A percentile compares a stretch with the other conserved stretches of the same genome.
Conservation (phyloP, 1,140 invertebrate genomes). For the Achatina immaculata region DNA sequence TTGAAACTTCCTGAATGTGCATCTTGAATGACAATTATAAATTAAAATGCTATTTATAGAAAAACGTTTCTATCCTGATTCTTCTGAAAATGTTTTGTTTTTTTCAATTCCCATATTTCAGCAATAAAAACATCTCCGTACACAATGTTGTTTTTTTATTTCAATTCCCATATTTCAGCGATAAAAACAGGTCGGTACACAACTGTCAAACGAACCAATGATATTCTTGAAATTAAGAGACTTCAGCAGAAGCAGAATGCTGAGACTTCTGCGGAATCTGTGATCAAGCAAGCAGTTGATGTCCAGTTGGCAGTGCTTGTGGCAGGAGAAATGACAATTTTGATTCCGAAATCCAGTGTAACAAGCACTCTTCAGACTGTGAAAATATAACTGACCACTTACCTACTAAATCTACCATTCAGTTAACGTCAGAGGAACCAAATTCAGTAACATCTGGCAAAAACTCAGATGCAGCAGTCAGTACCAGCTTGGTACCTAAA, state of each 20-base stretch:
- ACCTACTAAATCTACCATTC: background rate
- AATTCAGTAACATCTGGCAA: background rate
- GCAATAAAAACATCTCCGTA: too few species aligned
- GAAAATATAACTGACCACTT: background rate
- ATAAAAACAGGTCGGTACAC: constrained; percentile 34
- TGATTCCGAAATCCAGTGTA: background rate
- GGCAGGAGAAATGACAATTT: background rate
- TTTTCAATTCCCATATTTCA: too few species aligned
- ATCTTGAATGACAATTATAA: too few species aligned
- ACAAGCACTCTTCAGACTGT: background rate
- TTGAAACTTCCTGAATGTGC: too few species aligned
- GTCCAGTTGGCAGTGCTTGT: background rate
- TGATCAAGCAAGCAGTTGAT: background rate
- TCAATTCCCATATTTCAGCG: constrained; percentile 8
- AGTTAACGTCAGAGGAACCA: background rate
- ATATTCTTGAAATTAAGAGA: constrained; percentile 32
- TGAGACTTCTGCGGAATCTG: background rate
- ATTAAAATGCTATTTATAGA: too few species aligned
- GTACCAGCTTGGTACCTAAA: background rate
- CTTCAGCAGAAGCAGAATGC: background rate
- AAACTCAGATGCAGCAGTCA: background rate
- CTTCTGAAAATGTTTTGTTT: too few species aligned
- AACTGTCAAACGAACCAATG: constrained; percentile 24
- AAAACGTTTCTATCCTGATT: too few species aligned
- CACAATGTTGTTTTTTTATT: too few species aligned